Evolutionary conservation across 2,888 invertebrate genomes (phyloP), one percentile per base, ranked within the genome.

Genomic region (Volucella inanis): DNA sequence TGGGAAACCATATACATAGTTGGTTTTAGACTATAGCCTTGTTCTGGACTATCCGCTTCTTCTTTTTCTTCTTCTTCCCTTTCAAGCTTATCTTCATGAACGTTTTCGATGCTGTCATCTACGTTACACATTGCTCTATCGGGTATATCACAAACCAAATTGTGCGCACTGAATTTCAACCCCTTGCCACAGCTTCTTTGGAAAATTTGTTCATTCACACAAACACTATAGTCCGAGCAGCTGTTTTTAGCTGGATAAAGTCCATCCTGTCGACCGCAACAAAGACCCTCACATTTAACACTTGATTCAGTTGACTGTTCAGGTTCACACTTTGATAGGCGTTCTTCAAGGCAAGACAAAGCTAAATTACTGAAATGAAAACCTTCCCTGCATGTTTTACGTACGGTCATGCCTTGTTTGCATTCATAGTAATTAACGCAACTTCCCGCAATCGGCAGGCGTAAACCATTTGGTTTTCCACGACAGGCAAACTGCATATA

Each of bases 371-470:
- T 85, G 22, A 85, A 85, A 11, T 81, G 71, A 11, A 15, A 57
- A 3, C 72, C 85, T 3, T n/a, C 8, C 10, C 47, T 47, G n/a
- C 85, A 85, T n/a, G 71, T 57, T 57, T 59, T 41, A 9, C 68
- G 45, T 8, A 47, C 39, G 6, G 81, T 52, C 45, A 2, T 3
- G 0, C 62, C 85, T 4, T 77, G 8, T 18, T 64, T 49, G 18
- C 85, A 85, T 15, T 81, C 68, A 3, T 71, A 68, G 1, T 77
- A 85, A 8, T 85, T 57, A 3, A 62, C 71, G 18, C 85, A 85
- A 43, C 80, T 85, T 31, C 52, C 80, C 12, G 76, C 71, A n/a
- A 85, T 14, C n/a, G 85, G 85, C 18, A 85, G 10, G 11, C 77
- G 85, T 0, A 85, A 4, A 3, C 85, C 80, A 39, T 85, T 68